Percentiles rank a stretch among this genome's conserved stretches.
Evolutionary conservation across 2,888 invertebrate species (phyloP).

Genomic region (Galeruca laticollis): DNA sequence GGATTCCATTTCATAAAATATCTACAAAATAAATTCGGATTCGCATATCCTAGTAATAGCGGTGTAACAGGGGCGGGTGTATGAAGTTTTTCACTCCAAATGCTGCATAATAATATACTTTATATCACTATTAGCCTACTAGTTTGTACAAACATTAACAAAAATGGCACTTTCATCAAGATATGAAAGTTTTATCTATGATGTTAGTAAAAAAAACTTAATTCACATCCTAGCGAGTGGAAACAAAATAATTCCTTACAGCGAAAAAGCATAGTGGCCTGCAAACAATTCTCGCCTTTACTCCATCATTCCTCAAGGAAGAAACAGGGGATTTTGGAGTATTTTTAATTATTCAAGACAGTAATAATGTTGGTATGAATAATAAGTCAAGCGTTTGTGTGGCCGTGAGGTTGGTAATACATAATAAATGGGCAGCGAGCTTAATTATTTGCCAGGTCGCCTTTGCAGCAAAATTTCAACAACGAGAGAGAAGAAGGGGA

Average conservation of each 20-base stretch:
- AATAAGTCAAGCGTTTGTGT: slow-evolving; percentile 64
- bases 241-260: slow-evolving; percentile 25
- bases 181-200: no score
- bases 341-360: slow-evolving; percentile 61
- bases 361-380: slow-evolving; percentile 67
- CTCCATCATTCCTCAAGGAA: slow-evolving; percentile 20
- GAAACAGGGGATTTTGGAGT: slow-evolving; percentile 49
- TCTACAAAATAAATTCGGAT: slow-evolving; percentile 24
- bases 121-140: no score
- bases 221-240: slow-evolving; percentile 1
- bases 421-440: slow-evolving; percentile 62
- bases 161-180: no score
- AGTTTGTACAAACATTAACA: no score
- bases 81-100: neutral
- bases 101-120: no score
- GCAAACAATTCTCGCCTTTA: slow-evolving; percentile 19
- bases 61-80: neutral
- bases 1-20: slow-evolving; percentile 20
- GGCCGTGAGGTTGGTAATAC: slow-evolving; percentile 63
- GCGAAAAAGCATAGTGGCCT: slow-evolving; percentile 21
- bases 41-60: neutral
- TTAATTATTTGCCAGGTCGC: slow-evolving; percentile 60
- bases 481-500: slow-evolving; percentile 9
- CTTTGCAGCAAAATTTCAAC: slow-evolving; percentile 52
- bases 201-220: neutral